Conservation (phyloP, 2,888 invertebrate species). For the Drosophila niveifrons region DNA sequence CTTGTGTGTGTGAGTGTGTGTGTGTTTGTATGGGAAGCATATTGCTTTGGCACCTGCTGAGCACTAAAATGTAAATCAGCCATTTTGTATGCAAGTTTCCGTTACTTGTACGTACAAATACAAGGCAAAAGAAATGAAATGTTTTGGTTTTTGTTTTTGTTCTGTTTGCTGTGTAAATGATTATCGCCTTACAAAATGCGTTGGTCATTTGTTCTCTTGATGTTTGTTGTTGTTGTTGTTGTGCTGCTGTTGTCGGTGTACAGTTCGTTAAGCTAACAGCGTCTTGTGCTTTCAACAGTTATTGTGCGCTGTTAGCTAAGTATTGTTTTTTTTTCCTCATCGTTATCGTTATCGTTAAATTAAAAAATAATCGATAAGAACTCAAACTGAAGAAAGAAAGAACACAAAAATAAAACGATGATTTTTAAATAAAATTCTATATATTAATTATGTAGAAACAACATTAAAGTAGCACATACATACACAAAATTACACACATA, state of each 20-base stretch:
- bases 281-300: constrained; percentile 42
- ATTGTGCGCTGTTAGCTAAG: constrained; percentile 38
- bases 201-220: constrained; percentile 65
- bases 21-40: too few relatives aligned
- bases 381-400: constrained; percentile 36
- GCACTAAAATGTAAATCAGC: constrained; percentile 36
- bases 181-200: constrained; percentile 74
- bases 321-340: not conserved
- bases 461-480: constrained; percentile 74
- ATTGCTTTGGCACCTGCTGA: constrained; percentile 67
- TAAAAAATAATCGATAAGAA: not conserved
- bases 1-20: constrained; percentile 10
- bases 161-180: constrained; percentile 62
- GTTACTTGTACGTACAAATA: constrained; percentile 10
- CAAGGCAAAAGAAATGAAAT: constrained; percentile 17
- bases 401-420: constrained; percentile 31
- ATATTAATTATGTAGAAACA: constrained; percentile 67
- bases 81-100: constrained; percentile 8
- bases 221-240: constrained; percentile 41
- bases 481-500: constrained; percentile 70
- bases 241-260: constrained; percentile 44
- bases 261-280: constrained; percentile 38
- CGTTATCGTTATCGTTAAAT: constrained; percentile 14
- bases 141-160: constrained; percentile 22
- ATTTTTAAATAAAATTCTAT: constrained; percentile 61